Evolutionary conservation across 2,888 invertebrate genomes (phyloP), one percentile per base, ranked within the genome.

Genomic region (Podabrus alpinus): DNA sequence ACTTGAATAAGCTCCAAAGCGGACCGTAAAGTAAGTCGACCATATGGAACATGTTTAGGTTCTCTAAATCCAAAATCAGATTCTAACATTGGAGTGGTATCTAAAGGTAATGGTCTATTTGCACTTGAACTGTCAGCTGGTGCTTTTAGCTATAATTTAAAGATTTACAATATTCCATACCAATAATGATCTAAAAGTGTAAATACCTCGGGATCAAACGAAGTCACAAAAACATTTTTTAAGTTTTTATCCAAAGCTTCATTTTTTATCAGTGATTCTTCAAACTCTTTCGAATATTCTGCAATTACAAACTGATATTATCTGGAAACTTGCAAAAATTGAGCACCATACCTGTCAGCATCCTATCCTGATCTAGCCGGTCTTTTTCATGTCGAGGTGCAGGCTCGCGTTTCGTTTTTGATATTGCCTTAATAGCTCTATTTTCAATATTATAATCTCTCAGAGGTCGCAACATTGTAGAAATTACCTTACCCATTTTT

Each of bases 371-470:
- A 85, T 93, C 92, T 81, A 90, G 88, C 61, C 91, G 79, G 78
- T 92, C 91, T 1, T 90, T 87, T 19, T 91, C 89, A 85, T 91
- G 91, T 82, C 87, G 90, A 0, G 95, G 95, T n/a, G 96, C 95
- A 24, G 92, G 90, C 45, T 87, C 87, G 15, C 90, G 89, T 76
- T 86, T 87, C 64, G 92, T 91, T 84, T 89, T 89, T 0, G 92
- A 90, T 79, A 96, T 90, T 16, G 92, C 86, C 81, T 92, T 92
- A 81, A 93, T 92, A 21, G 94, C 94, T 77, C 95, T 91, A 86
- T 90, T 92, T 85, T 94, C 95, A 2, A 94, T 89, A 86, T 95
- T 95, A 81, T 92, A 94, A 21, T 92, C 90, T 84, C 91, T 91
- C 15, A 90, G 78, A 15, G 93, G 92, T 76, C 91, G 88, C 19